Percentiles rank a stretch among this genome's conserved stretches.
Evolutionary conservation across 53 echinoderm and acorn worm genomes (phyloP).

Genomic region (Henricia sp.): DNA sequence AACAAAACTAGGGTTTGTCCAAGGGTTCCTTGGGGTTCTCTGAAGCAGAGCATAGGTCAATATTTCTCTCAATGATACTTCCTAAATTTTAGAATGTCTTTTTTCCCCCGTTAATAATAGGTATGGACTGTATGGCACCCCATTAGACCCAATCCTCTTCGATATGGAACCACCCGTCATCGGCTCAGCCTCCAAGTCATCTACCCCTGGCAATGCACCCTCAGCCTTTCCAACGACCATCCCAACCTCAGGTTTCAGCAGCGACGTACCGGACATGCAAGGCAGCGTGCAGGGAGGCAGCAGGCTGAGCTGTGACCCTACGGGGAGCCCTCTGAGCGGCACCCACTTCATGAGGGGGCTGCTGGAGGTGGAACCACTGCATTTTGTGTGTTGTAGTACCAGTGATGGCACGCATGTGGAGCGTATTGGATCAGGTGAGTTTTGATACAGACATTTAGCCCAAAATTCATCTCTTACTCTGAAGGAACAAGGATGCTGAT

Average conservation of each 20-base stretch:
- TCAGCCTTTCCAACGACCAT: constrained; percentile 26
- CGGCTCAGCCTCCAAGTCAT: constrained; percentile 69
- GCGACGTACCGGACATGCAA: constrained; percentile 39
- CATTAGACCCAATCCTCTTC: constrained; percentile 93
- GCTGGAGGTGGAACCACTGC: constrained; percentile 96
- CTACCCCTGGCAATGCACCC: constrained; percentile 19
- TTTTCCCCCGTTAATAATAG: constrained; percentile 29
- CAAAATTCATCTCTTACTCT: no score
- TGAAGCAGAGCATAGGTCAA: no score
- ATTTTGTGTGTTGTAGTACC: constrained; percentile 93
- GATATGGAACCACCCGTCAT: constrained; percentile 80
- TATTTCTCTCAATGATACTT: not conserved
- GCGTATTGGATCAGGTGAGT: constrained; percentile 75
- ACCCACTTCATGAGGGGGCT: constrained; percentile 90
- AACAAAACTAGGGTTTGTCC: no score
- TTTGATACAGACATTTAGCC: not conserved
- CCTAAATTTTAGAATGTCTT: not conserved
- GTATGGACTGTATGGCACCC: constrained; percentile 93
- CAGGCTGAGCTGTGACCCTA: constrained; percentile 63
- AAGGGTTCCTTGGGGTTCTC: no score
- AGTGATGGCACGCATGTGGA: constrained; percentile 94
- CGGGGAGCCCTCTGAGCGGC: constrained; percentile 77
- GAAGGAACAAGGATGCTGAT: no score
- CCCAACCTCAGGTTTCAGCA: constrained; percentile 18
- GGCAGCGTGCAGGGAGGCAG: constrained; percentile 15